phyloP scores from a whole-genome alignment of 2,113 vertebrate genomes.

The Mungos mungo region DNA sequence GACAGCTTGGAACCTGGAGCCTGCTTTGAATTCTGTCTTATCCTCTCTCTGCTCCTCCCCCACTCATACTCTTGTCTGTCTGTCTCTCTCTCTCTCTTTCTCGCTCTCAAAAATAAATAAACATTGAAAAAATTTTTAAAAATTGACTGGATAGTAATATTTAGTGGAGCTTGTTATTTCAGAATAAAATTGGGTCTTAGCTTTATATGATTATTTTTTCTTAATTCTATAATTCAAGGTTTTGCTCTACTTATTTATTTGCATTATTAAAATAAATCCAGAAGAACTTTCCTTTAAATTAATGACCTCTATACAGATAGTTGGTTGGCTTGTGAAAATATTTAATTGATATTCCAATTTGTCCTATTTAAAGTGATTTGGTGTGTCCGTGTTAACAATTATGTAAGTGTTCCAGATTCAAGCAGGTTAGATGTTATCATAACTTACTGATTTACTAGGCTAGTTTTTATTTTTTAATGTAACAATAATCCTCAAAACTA shows the following conservation, averaged over 20 bases:
- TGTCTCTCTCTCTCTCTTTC: not conserved
- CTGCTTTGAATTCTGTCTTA: not conserved
- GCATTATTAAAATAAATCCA: conserved; percentile 39
- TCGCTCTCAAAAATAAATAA: not conserved
- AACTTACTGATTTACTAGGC: conserved; percentile 81
- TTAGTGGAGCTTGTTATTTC: conserved; percentile 47
- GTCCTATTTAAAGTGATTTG: conserved; percentile 80
- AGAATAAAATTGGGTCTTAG: conserved; percentile 33
- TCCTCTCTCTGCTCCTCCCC: not conserved
- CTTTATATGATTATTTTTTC: conserved; percentile 50
- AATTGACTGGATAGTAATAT: not conserved
- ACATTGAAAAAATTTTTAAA: not conserved
- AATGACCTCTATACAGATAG: not conserved
- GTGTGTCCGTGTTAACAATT: conserved; percentile 77
- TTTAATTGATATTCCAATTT: conserved; percentile 68
- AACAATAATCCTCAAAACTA: conserved; percentile 72
- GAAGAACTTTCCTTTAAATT: conserved; percentile 63
- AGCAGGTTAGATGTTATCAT: conserved; percentile 87
- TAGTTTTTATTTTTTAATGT: conserved; percentile 79
- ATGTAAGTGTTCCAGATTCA: conserved; percentile 86
- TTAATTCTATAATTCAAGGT: conserved; percentile 42
- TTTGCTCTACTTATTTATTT: conserved; percentile 52
- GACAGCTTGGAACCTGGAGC: not conserved
- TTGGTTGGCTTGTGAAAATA: conserved; percentile 48
- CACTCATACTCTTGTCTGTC: too few relatives aligned